Evolutionary conservation across 1,140 invertebrate species (phyloP).

Genomic region (Grapholita molesta): DNA sequence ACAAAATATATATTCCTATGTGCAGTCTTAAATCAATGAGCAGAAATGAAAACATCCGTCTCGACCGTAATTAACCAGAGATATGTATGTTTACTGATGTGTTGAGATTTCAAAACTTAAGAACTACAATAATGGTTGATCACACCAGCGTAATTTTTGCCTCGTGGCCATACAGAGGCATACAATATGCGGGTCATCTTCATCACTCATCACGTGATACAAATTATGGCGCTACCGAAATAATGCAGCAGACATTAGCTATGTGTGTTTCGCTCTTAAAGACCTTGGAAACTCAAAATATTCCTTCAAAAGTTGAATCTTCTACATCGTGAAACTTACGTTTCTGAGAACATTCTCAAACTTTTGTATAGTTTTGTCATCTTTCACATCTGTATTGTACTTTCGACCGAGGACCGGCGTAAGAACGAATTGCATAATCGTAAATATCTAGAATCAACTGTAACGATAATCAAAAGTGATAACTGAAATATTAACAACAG

Average conservation of each 20-base stretch:
- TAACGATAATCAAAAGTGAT: background rate
- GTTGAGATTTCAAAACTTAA: background rate
- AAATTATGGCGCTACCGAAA: too few species aligned
- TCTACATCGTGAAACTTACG: background rate
- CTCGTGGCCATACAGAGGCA: too few species aligned
- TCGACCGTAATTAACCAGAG: slow-evolving; percentile 49
- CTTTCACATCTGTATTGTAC: slow-evolving; percentile 30
- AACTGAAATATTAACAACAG: background rate
- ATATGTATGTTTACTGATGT: slow-evolving; percentile 47
- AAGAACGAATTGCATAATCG: background rate
- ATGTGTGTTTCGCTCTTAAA: too few species aligned
- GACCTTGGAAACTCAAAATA: too few species aligned
- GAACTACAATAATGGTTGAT: background rate
- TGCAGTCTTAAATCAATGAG: slow-evolving; percentile 58
- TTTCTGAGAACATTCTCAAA: too few species aligned
- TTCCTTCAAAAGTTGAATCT: too few species aligned
- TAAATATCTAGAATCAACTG: background rate
- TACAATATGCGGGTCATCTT: too few species aligned
- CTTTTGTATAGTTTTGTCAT: background rate
- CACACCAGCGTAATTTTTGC: too few species aligned
- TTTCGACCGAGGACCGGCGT: slow-evolving; percentile 16
- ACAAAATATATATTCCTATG: slow-evolving; percentile 51
- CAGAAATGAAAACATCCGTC: slow-evolving; percentile 32
- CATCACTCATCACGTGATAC: too few species aligned
- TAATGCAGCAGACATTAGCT: too few species aligned